phyloP scores from a whole-genome alignment of 2,797 vertebrate species.

The Apodemus agrarius region DNA sequence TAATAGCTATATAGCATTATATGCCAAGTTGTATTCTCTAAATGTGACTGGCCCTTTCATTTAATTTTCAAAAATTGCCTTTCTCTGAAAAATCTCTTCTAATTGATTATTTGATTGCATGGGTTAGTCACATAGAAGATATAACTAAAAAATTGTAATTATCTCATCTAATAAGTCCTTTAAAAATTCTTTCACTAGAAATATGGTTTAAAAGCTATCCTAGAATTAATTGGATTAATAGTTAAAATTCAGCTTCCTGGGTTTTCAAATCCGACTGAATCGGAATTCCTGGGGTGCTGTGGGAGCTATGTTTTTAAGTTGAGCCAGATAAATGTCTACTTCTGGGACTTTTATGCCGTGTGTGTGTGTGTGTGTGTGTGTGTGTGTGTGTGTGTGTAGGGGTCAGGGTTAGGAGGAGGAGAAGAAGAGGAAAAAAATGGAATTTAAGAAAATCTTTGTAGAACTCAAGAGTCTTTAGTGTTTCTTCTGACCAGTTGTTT shows the following conservation, averaged over 20 bases:
- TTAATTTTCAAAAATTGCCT: not conserved
- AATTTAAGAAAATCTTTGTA: not conserved
- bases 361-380: no score
- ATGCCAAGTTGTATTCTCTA: not conserved
- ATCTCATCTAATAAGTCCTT: not conserved
- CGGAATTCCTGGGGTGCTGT: not conserved
- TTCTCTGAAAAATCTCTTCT: conserved; percentile 34
- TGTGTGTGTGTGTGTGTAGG: no score
- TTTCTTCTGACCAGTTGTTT: conserved; percentile 1
- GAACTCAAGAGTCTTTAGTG: not conserved
- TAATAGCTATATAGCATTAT: not conserved
- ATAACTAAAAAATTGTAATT: not conserved
- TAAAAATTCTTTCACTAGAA: not conserved
- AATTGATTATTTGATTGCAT: not conserved
- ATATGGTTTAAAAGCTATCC: not conserved
- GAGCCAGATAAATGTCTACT: not conserved
- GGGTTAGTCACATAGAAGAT: not conserved
- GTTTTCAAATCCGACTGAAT: not conserved
- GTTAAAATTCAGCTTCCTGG: not conserved
- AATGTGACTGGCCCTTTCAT: not conserved
- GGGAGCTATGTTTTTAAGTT: not conserved
- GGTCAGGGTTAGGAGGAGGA: not conserved
- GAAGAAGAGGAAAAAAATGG: not conserved
- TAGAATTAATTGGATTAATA: not conserved
- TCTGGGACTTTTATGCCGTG: not conserved